Evolutionary conservation across 2,797 vertebrate genomes (phyloP).

Genomic region (Hipposideros larvatus): DNA sequence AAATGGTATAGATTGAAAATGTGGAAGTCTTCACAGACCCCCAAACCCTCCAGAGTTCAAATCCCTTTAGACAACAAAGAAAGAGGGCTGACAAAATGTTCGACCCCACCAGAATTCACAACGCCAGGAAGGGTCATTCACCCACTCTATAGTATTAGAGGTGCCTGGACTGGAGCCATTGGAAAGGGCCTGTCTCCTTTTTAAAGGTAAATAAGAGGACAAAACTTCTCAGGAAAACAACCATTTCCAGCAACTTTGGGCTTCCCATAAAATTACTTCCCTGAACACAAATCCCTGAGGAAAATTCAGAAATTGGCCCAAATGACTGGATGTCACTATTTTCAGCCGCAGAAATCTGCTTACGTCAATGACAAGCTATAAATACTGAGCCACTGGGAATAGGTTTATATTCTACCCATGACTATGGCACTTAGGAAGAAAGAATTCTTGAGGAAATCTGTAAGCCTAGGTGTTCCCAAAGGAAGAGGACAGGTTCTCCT

Average conservation of each 20-base stretch:
- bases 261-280: constrained; percentile 67
- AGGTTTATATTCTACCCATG: constrained; percentile 8
- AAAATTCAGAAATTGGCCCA: constrained; percentile 68
- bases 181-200: background rate
- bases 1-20: constrained; percentile 16
- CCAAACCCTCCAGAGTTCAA: background rate
- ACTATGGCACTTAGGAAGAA: background rate
- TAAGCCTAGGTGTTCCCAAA: background rate
- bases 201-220: constrained; percentile 9
- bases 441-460: background rate
- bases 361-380: constrained; percentile 60
- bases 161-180: background rate
- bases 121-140: background rate
- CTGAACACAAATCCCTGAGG: constrained; percentile 52
- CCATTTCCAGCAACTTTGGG: constrained; percentile 37
- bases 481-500: background rate
- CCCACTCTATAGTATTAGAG: background rate
- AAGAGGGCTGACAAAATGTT: background rate
- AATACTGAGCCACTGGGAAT: constrained; percentile 40
- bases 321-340: constrained; percentile 68
- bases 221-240: constrained; percentile 58
- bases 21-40: background rate
- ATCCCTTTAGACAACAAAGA: background rate
- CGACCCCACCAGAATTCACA: background rate
- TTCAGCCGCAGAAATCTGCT: constrained; percentile 69